Evolutionary conservation across 2,113 vertebrate genomes (phyloP).

Genomic region (Lycaon pictus): DNA sequence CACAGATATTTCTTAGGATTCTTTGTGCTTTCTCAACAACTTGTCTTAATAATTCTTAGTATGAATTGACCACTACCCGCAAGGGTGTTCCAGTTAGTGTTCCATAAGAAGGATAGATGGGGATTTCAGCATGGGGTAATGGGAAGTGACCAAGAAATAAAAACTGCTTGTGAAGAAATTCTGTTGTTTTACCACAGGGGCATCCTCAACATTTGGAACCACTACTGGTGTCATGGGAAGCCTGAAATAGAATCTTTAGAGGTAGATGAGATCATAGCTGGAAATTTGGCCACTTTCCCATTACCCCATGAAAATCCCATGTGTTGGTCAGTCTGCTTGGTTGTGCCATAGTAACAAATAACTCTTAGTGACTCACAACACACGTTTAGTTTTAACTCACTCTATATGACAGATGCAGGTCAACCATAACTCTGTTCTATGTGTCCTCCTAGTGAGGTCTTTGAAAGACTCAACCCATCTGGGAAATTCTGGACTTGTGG

Average conservation of each 20-base stretch:
- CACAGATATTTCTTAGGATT: neutral
- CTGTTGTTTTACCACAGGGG: neutral
- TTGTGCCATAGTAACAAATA: neutral
- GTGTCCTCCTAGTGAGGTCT: neutral
- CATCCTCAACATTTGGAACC: neutral
- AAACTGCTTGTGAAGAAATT: neutral
- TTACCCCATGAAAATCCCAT: neutral
- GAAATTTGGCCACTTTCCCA: neutral
- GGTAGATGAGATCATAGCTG: neutral
- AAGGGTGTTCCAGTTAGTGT: neutral
- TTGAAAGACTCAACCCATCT: neutral
- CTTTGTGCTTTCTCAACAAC: neutral
- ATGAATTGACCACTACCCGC: neutral
- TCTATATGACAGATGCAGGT: neutral
- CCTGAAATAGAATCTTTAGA: neutral
- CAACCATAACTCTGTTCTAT: neutral
- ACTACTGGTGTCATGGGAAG: neutral
- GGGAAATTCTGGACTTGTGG: neutral
- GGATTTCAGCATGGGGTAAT: neutral
- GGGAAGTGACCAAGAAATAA: neutral
- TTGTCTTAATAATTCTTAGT: slow-evolving; percentile 4
- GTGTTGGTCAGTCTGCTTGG: neutral
- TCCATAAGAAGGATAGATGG: neutral
- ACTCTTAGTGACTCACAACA: neutral
- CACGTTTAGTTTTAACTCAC: neutral